Base-by-base conservation (phyloP, 2,113 vertebrate genomes). In the Euleptes europaea region DNA sequence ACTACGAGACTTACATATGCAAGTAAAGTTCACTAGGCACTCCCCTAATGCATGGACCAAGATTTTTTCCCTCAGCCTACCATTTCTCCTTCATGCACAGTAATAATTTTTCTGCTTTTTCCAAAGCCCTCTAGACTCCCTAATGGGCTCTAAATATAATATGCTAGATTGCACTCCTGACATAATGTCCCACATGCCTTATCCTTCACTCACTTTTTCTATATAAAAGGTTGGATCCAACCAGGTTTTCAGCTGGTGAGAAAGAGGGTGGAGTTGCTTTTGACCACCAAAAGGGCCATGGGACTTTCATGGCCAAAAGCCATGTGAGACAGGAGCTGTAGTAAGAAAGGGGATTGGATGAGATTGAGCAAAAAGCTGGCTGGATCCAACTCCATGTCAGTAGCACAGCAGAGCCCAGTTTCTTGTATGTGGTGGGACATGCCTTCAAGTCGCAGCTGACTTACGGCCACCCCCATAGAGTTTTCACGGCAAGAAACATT, bases 1-100 rank as follows among this genome's bases (percentile, higher is more conserved):
- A 3, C 40, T 90, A 63, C 87, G 67, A 5, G 23, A 70, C 42
- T 71, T 72, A 84, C 88, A 76, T 88, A 44, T n/a, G 5, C 23
- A 88, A 81, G 72, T 47, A 79, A 5, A 63, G 3, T 47, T 86
- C 47, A 72, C 44, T 35, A 79, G 44, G 5, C 77, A 3, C 7
- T 4, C n/a, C n/a, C 26, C 69, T 84, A 1, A 67, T 72, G 85
- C 83, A 87, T 2, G 31, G 69, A 40, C 1, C 69, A 47, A 89
- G 80, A 13, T 57, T 57, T 9, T 21, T 49, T 49, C 19, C 84
- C 78, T 63, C 1, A 67, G 5, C 2, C 70, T 82, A 81, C 44
- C 0, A 2, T 54, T 65, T 31, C 38, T 10, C 10, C 57, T 77
- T 86, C 9, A 11, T 19, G 21, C 38, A 78, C 26, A 44, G 31